Evolutionary conservation across 2,113 vertebrate genomes (phyloP), one percentile per base, ranked within the genome.

Genomic region (Cyprinodon variegatus): DNA sequence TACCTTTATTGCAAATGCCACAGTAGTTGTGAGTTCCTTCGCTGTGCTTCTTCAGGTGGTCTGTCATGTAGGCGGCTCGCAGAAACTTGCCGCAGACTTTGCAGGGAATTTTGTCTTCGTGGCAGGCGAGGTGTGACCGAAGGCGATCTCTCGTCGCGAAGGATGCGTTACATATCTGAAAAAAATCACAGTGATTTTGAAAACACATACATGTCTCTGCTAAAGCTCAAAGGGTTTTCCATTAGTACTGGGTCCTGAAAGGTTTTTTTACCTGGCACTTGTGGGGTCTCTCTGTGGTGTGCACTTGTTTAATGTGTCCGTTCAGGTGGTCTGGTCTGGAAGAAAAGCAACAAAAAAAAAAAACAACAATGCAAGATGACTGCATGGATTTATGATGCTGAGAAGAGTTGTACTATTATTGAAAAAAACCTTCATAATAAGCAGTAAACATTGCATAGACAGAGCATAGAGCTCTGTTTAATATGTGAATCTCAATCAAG

Each of bases 1-100:
- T 97, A 99, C 98, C 98, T 98, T 98, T 96, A 94, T 99, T 99
- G 95, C 98, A 99, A 94, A 99, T 98, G 87, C 96, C 97, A 90
- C 98, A 99, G 94, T 97, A 99, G 94, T 98, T 99, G 90, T 97
- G 96, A 85, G 97, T 96, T 88, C 97, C 97, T 95, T 99, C 98
- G 3, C 96, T 99, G 90, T 99, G 98, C 90, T 99, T 99, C 94
- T 99, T 99, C 90, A 99, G 93, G 88, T 99, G 98, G 93, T 99
- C 98, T 0, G 97, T 97, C 98, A 99, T 98, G 86, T 99, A 99
- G 0, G 98, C 98, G 41, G 98, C 98, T 78, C 97, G 85, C 90
- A 99, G 85, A 90, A 97, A 99, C 93, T 99, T 99, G 79, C 98
- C 98, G 70, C 98, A 99, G 91, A 99, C 97, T 93, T 99, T 98